Percentiles rank a stretch among this genome's conserved stretches.
phyloP scores from a whole-genome alignment of 1,140 invertebrate species.

The Coenobita brevimanus region DNA sequence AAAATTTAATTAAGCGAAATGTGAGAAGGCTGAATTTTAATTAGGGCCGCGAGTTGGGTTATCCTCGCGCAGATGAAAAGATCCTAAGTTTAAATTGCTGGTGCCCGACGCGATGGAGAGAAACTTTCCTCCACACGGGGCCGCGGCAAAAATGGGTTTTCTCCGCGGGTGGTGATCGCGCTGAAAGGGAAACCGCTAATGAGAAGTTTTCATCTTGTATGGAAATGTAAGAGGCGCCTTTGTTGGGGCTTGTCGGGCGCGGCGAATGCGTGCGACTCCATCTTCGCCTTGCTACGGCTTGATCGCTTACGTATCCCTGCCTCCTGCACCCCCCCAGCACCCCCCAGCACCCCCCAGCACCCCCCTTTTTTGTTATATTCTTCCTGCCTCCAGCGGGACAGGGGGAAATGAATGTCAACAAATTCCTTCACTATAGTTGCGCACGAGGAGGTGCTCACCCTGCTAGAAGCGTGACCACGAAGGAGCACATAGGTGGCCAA shows the following conservation, averaged over 20 bases:
- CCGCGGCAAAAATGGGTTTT: conserved; percentile 61
- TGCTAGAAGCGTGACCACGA: no score
- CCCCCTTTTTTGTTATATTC: no score
- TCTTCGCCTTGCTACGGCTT: no score
- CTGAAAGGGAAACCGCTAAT: conserved; percentile 61
- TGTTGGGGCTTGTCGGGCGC: conserved; percentile 22
- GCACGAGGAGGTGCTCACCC: no score
- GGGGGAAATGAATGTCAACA: no score
- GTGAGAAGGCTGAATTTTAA: conserved; percentile 70
- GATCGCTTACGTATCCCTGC: no score
- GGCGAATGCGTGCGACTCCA: not conserved
- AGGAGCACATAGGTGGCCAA: no score
- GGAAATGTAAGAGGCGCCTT: conserved; percentile 57
- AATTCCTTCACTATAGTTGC: no score
- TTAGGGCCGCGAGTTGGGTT: conserved; percentile 65
- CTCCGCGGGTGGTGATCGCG: conserved; percentile 56
- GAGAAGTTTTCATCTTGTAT: conserved; percentile 64
- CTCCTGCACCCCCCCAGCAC: no score
- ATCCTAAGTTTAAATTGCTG: conserved; percentile 68
- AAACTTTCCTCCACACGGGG: not conserved
- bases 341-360: no score
- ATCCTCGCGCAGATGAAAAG: conserved; percentile 59
- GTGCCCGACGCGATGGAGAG: not conserved
- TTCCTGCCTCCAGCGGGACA: no score
- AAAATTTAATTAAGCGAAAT: conserved; percentile 70